Percentiles rank a stretch among this genome's conserved stretches.
Conservation (phyloP, 2,888 invertebrate genomes). For the Allacma fusca region DNA sequence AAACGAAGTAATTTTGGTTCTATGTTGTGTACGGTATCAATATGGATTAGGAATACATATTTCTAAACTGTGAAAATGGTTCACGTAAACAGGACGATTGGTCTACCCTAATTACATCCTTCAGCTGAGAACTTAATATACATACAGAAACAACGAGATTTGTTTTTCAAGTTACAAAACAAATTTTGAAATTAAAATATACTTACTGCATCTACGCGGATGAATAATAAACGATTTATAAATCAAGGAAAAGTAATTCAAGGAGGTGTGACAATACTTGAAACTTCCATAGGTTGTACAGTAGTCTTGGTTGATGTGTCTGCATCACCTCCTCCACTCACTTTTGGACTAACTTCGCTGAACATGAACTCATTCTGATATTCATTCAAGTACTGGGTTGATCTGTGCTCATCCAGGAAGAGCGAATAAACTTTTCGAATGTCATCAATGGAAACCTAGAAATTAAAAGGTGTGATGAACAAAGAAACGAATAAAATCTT, state of each 20-base stretch:
- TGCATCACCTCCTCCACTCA: neutral
- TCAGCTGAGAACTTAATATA: too few species aligned
- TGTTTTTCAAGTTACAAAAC: too few species aligned
- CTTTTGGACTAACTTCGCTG: constrained; percentile 62
- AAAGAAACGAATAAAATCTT: neutral
- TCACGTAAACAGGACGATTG: too few species aligned
- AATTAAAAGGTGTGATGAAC: neutral
- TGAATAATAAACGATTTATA: neutral
- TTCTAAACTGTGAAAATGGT: too few species aligned
- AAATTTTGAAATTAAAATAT: too few species aligned
- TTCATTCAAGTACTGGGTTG: constrained; percentile 91
- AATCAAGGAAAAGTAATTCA: neutral
- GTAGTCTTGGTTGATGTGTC: neutral
- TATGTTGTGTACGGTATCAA: too few species aligned
- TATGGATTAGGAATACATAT: too few species aligned
- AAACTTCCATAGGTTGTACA: constrained; percentile 37
- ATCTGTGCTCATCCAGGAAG: constrained; percentile 92
- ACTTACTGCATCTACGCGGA: neutral
- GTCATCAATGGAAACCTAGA: constrained; percentile 82
- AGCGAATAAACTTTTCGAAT: constrained; percentile 93
- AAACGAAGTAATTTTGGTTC: too few species aligned
- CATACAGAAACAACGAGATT: too few species aligned
- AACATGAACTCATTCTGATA: constrained; percentile 97
- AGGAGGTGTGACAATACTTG: neutral
- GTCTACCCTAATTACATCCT: too few species aligned